Evolutionary conservation across 2,797 vertebrate genomes (phyloP), one percentile per base, ranked within the genome.

Genomic region (Peromyscus melanophrys): DNA sequence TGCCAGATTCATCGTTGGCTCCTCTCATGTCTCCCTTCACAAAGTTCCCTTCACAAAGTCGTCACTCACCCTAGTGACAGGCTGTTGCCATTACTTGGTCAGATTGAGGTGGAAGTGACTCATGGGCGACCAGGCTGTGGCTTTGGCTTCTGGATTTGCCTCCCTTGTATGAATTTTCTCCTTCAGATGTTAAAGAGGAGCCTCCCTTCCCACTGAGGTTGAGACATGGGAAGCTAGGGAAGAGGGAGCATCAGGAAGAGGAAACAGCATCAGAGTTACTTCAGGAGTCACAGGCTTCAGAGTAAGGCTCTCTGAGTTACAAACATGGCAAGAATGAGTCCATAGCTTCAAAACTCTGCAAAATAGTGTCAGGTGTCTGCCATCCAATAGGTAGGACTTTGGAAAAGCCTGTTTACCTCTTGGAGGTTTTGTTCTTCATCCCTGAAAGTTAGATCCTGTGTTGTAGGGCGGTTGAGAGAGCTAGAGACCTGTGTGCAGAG

Each of bases 131-230:
- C 29, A 84, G 43, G 27, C 78, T 49, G 34, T 16, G 46, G 65
- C 49, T 88, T 82, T 84, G 71, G 46, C 67, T 94, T 95, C 75
- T 43, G 92, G 43, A 67, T 93, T 84, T 49, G 80, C 31, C 92
- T 92, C 55, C 75, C 27, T 89, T 4, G 4, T 76, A 7, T 29
- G 43, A 90, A 27, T 71, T 89, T 92, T 95, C 34, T 19, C 43
- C 37, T 86, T 93, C 40, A 90, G 40, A 34, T 96, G 34, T 84
- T 92, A 87, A 97, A 94, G 85, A 78, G 34, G 93, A 94, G 16
- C 43, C 27, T 16, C 34, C 29, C 1, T 1, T 8, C 25, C 27
- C 34, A 13, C 69, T 89, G 73, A 43, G 34, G 34, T 52, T 69
- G 59, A 88, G 52, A 89, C 90, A 27, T 8, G 77, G 46, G 37